These are phyloP conservation scores for Habropoda laboriosa DNA, from an alignment of 1,140 invertebrate genomes.

Conservation along the genomic window DNA sequence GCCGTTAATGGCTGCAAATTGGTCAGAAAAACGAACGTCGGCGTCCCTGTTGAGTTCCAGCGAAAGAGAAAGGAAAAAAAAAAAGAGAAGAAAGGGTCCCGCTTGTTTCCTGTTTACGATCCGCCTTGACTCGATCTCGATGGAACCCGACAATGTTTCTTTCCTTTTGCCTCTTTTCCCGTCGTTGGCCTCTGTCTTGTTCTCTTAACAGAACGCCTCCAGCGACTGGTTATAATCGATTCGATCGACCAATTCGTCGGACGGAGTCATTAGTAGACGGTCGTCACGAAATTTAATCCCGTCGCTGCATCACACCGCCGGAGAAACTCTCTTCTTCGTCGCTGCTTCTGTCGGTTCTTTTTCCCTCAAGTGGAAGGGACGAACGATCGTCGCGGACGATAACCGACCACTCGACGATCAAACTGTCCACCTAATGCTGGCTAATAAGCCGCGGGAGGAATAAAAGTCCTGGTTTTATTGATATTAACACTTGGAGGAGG, in stretches of 20 bases:
- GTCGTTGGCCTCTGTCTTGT: not conserved
- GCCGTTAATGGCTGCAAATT: slow-evolving; percentile 66
- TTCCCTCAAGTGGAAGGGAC: too few species aligned
- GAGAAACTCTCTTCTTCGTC: not conserved
- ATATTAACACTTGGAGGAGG: slow-evolving; percentile 45
- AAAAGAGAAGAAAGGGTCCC: slow-evolving; percentile 13
- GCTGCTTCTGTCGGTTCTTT: not conserved
- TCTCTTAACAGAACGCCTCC: not conserved
- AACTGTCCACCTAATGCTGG: slow-evolving; percentile 48
- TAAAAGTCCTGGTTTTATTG: slow-evolving; percentile 33
- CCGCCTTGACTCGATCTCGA: not conserved
- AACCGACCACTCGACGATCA: slow-evolving; percentile 28
- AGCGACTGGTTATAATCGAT: slow-evolving; percentile 62
- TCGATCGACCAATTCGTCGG: slow-evolving; percentile 66
- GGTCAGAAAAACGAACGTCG: slow-evolving; percentile 61
- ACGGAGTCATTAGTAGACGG: slow-evolving; percentile 55
- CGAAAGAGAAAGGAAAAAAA: too few species aligned
- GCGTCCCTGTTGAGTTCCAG: too few species aligned
- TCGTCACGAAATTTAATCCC: slow-evolving; percentile 64
- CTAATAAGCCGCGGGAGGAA: slow-evolving; percentile 38
- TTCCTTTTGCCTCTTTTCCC: not conserved
- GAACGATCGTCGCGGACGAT: slow-evolving; percentile 15
- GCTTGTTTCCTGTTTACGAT: slow-evolving; percentile 61
- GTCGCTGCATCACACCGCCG: slow-evolving; percentile 20
- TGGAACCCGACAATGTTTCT: not conserved